Conservation (phyloP, 2,888 invertebrate genomes). For the Sarcophaga carnaria region DNA sequence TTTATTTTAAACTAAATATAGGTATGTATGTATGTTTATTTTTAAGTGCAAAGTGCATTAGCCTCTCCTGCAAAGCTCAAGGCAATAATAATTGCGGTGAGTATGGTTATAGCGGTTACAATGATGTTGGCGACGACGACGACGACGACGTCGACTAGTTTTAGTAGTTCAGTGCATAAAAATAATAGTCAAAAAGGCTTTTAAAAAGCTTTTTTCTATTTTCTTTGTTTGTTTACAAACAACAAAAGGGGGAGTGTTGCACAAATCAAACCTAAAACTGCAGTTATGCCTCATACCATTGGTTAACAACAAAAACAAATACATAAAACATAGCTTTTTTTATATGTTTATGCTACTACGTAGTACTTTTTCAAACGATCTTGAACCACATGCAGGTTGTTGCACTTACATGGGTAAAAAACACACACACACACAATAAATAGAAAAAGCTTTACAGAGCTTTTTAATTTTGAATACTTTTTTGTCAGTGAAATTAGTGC, state of each 20-base stretch:
- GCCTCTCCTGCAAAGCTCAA: conserved; percentile 77
- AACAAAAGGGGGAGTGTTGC: conserved; percentile 53
- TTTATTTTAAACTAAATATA: conserved; percentile 14
- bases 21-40: conserved; percentile 42
- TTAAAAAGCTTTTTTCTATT: conserved; percentile 1
- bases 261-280: conserved; percentile 30
- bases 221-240: not conserved
- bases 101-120: conserved; percentile 35
- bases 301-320: not conserved
- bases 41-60: conserved; percentile 77
- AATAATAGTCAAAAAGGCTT: conserved; percentile 39
- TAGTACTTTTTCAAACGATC: conserved; percentile 74
- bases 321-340: not conserved
- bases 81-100: conserved; percentile 63
- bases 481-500: not conserved
- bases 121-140: not conserved
- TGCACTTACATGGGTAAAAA: conserved; percentile 73
- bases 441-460: conserved; percentile 36
- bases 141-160: not conserved
- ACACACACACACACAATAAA: conserved; percentile 37
- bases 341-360: not conserved
- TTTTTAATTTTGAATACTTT: not conserved
- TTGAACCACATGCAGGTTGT: conserved; percentile 81
- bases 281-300: conserved; percentile 22
- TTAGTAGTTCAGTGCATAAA: not conserved